Conservation (phyloP, 2,797 vertebrate genomes). For the Pseudotriccus pelzelni region DNA sequence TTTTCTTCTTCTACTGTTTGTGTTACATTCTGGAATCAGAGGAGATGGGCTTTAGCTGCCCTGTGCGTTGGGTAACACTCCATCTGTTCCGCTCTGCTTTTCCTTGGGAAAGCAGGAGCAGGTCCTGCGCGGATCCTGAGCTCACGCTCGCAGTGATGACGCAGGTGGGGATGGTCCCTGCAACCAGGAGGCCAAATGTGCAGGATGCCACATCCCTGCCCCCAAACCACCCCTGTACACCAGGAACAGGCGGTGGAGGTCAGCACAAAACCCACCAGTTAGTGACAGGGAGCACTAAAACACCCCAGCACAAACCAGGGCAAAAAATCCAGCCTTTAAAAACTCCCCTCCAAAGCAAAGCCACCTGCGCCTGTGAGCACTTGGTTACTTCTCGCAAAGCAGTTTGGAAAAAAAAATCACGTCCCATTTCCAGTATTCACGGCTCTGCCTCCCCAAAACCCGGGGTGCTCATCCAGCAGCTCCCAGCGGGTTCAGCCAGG, state of each 20-base stretch:
- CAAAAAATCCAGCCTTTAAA: background rate
- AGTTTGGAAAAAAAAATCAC: background rate
- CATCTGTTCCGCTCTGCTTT: background rate
- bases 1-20: constrained; percentile 72
- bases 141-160: accelerated
- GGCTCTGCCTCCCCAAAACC: background rate
- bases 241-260: background rate
- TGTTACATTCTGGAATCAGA: constrained; percentile 76
- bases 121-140: background rate
- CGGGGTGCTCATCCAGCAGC: background rate
- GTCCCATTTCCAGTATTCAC: background rate
- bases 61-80: accelerated
- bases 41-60: background rate
- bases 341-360: background rate
- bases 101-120: background rate
- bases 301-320: background rate
- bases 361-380: accelerated
- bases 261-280: background rate
- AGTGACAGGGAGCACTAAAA: background rate
- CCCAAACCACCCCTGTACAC: background rate
- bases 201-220: background rate
- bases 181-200: accelerated
- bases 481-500: background rate
- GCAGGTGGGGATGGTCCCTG: background rate
- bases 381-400: background rate